Percentiles rank a stretch among this genome's conserved stretches.
Evolutionary conservation across 2,113 vertebrate species (phyloP).

Genomic region (Periophthalmus modestus): DNA sequence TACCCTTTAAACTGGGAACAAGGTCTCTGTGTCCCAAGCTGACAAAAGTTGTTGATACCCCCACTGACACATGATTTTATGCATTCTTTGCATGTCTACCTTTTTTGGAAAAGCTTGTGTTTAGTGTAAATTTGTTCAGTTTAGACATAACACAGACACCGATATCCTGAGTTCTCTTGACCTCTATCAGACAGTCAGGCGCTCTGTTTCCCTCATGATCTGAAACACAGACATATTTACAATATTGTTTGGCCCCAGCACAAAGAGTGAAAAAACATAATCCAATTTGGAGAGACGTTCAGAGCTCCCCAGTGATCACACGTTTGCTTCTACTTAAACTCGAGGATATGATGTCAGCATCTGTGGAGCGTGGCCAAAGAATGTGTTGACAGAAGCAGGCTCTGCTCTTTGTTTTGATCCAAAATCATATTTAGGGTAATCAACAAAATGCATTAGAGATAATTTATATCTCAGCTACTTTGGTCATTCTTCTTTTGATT

Average conservation of each 20-base stretch:
- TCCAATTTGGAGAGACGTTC: background rate
- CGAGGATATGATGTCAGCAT: background rate
- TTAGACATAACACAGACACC: background rate
- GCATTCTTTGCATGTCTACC: background rate
- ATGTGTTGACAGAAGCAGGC: background rate
- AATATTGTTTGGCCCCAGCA: background rate
- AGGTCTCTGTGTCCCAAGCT: background rate
- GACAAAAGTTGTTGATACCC: background rate
- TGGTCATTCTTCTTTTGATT: no score
- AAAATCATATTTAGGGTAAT: background rate
- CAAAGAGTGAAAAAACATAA: no score
- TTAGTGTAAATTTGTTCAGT: slow-evolving; percentile 32
- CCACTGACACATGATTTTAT: slow-evolving; percentile 1
- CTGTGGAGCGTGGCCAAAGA: background rate
- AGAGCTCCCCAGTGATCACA: background rate
- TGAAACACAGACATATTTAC: background rate
- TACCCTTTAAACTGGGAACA: background rate
- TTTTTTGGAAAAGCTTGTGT: slow-evolving; percentile 14
- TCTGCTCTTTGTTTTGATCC: background rate
- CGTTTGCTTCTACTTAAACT: background rate
- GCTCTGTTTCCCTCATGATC: slow-evolving; percentile 1
- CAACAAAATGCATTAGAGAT: background rate
- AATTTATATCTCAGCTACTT: no score
- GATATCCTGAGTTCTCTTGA: background rate
- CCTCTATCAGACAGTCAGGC: background rate